Percentiles rank a stretch among this genome's conserved stretches.
Evolutionary conservation across 2,888 invertebrate genomes (phyloP).

Genomic region (Amblyjoppa fuscipennis): DNA sequence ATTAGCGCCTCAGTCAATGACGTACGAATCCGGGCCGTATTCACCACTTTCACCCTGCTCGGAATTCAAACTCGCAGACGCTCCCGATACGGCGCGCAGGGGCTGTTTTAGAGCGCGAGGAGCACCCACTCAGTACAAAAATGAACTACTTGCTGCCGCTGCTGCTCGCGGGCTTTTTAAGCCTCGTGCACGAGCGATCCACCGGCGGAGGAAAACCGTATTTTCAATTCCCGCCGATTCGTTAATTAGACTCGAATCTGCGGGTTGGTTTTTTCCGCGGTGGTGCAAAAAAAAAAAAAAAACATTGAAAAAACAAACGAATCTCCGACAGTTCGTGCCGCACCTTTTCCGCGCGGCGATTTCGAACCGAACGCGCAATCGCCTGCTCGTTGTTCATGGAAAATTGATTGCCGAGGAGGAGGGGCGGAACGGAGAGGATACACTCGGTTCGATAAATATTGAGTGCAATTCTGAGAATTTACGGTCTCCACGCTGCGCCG

Average conservation of each 20-base stretch:
- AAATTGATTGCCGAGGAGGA: slow-evolving; percentile 42
- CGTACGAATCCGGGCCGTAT: too few relatives aligned
- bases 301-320: background rate
- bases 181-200: background rate
- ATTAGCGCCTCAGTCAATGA: too few relatives aligned
- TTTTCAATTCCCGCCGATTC: slow-evolving; percentile 39
- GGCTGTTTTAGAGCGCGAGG: slow-evolving; percentile 9
- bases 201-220: background rate
- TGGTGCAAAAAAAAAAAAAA: background rate
- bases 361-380: background rate
- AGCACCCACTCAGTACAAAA: slow-evolving; percentile 6
- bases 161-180: background rate
- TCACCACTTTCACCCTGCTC: too few relatives aligned
- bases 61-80: slow-evolving; percentile 1
- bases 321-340: background rate
- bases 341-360: slow-evolving; percentile 19
- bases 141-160: background rate
- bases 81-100: background rate
- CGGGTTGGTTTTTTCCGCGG: background rate
- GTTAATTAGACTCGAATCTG: slow-evolving; percentile 32
- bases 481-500: background rate
- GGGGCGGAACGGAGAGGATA: background rate
- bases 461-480: slow-evolving; percentile 24
- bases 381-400: slow-evolving; percentile 17
- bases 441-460: slow-evolving; percentile 38